Base-by-base conservation (phyloP, 2,113 vertebrate species). In the Cheilinus undulatus region DNA sequence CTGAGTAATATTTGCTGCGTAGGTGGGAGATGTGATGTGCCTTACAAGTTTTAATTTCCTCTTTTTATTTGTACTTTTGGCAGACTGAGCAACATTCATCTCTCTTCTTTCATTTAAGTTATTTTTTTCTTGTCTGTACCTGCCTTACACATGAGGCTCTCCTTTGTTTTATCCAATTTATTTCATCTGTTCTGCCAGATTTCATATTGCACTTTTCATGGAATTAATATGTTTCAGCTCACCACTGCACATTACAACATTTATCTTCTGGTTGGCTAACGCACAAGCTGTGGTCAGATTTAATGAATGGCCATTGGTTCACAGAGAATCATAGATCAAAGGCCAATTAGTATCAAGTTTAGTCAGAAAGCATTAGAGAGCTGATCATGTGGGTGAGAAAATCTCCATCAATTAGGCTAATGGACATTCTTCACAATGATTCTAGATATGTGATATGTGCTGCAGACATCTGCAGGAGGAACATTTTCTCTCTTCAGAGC, bases 41-140 rank as follows among this genome's bases (percentile, higher is more conserved):
- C 22, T 45, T 80, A 80, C 82, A 58, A 73, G 46, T 59, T 61
- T 63, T 77, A 64, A 79, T 85, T 85, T 73, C n/a, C 79, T 75
- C 24, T 61, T 81, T 51, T 60, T 40, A 52, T 69, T 58, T 73
- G 32, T 26, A 71, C 59, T 64, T 73, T 64, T 57, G 46, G 42
- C 43, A 64, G 5, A 20, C 30, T 26, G 20, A 46, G 36, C 42
- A 49, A 58, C 36, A 52, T 14, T 60, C n/a, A n/a, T 61, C 3
- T 43, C 34, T 8, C 19, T 19, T 2, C 0, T 59, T 49, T 36
- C 8, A 51, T 17, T 27, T 59, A 14, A 26, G 4, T 40, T 11
- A 7, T 27, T 40, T 24, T 30, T 17, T 10, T n/a, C n/a, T n/a
- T n/a, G 26, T 34, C 65, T 56, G 42, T 7, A 36, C 4, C 11